Base-by-base conservation (phyloP, 2,113 vertebrate genomes). In the Paracyprichromis sp. region DNA sequence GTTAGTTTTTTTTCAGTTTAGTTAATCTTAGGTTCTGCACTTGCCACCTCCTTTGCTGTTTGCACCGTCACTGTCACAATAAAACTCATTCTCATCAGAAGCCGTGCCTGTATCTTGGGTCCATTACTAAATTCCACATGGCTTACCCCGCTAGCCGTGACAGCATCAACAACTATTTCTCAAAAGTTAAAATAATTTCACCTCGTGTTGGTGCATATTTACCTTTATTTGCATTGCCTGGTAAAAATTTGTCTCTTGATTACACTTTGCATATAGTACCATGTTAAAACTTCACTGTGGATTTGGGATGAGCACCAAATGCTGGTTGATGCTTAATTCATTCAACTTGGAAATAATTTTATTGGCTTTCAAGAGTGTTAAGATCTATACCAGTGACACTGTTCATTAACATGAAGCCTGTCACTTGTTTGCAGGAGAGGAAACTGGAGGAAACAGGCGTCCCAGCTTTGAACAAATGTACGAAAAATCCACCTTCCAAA, bases 121-220 rank as follows among this genome's bases (percentile, higher is more conserved):
- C 16, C 29, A 11, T 61, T 61, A 19, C 16, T 61, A 34, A 19
- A 34, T 61, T 61, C 1, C 59, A 11, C 59, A 61, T 61, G 29
- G 59, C 9, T 19, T 61, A 29, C 29, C 16, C 29, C 2, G 0
- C 29, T 61, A 61, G 29, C 59, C 1, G 0, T 61, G 9, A 61
- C 16, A 34, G 9, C 59, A 61, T 61, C 16, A 61, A 11, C 59
- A 61, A 61, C 59, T 73, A 16, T 71, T 71, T 73, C n/a, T 45
- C 38, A 9, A 45, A 73, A 17, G 40, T 73, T 26, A 10, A 73
- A 73, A 73, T 26, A 73, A 45, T 45, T 73, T 45, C 13, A 26
- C 8, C 38, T 26, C 2, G 0, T 73, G 38, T 43, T 45, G 21
- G 14, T 45, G 38, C 21, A 45, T 26, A 73, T 71, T 71, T 69